These are phyloP conservation scores for Caenorhabditis tropicalis DNA, from an alignment of 1,140 invertebrate genomes.

Conservation along the genomic window DNA sequence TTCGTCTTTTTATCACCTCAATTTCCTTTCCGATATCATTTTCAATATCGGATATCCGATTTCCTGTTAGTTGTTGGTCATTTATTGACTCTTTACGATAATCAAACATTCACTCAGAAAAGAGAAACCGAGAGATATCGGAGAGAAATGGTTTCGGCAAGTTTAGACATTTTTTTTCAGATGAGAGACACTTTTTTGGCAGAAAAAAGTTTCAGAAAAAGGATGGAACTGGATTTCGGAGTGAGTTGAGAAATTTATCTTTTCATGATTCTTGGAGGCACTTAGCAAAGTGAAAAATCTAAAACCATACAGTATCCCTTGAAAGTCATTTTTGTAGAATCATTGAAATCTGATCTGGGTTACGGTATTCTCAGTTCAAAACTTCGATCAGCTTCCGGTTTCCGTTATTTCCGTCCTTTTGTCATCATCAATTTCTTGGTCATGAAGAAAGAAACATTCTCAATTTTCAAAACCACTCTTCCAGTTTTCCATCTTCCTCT, in stretches of 20 bases:
- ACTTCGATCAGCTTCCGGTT: neutral
- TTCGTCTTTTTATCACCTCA: neutral
- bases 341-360: too few species aligned
- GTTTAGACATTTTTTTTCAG: neutral
- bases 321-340: too few species aligned
- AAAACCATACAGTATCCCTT: too few species aligned
- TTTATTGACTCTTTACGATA: constrained; percentile 43
- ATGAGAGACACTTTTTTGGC: neutral
- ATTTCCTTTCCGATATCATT: constrained; percentile 45
- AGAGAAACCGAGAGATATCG: neutral
- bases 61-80: constrained; percentile 25
- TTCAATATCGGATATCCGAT: constrained; percentile 41
- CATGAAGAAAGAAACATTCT: constrained; percentile 33
- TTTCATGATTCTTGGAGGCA: too few species aligned
- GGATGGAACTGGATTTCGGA: too few species aligned
- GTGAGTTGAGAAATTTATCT: too few species aligned
- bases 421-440: neutral
- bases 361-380: neutral
- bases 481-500: neutral
- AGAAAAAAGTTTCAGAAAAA: neutral
- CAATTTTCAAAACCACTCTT: neutral
- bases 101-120: constrained; percentile 1
- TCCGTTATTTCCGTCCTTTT: neutral
- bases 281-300: too few species aligned
- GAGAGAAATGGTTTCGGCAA: constrained; percentile 4